Conservation (phyloP, 2,888 invertebrate species). For the Xanthorhoe designata region DNA sequence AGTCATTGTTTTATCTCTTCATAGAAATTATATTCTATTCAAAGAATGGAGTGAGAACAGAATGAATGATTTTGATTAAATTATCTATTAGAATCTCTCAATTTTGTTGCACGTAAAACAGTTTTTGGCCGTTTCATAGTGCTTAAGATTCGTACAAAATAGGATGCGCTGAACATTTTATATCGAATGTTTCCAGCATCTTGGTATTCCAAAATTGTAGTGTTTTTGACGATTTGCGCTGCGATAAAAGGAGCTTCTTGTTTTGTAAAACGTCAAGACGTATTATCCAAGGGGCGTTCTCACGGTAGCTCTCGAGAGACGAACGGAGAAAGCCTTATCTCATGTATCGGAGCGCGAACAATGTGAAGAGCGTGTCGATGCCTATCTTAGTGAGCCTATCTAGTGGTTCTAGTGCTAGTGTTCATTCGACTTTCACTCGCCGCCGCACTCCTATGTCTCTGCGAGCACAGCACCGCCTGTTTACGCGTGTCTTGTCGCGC, state of each 20-base stretch:
- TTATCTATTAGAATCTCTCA: neutral
- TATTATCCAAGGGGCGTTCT: conserved; percentile 68
- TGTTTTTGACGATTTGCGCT: conserved; percentile 55
- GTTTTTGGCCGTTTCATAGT: conserved; percentile 26
- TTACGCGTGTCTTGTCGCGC: conserved; percentile 61
- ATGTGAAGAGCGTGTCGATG: conserved; percentile 80
- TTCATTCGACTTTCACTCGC: conserved; percentile 76
- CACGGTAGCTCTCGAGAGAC: conserved; percentile 78
- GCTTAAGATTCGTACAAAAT: conserved; percentile 29
- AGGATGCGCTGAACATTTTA: conserved; percentile 39
- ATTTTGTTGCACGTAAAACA: neutral
- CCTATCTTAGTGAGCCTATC: conserved; percentile 75
- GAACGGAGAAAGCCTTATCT: conserved; percentile 81
- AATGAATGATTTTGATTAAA: neutral
- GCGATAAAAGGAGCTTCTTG: conserved; percentile 63
- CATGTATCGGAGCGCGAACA: conserved; percentile 78
- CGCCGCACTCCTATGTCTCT: conserved; percentile 55
- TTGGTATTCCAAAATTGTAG: conserved; percentile 39
- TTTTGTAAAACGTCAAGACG: conserved; percentile 68
- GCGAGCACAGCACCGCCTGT: conserved; percentile 64
- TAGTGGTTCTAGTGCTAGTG: conserved; percentile 69
- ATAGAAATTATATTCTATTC: too few relatives aligned
- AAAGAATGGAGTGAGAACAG: too few relatives aligned
- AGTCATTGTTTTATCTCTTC: conserved; percentile 28
- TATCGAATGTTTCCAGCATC: conserved; percentile 25